A percentile compares a stretch with the other conserved stretches of the same genome.
phyloP scores from a whole-genome alignment of 92 coral and sea anemone genomes.

The Scolanthus callimorphus region DNA sequence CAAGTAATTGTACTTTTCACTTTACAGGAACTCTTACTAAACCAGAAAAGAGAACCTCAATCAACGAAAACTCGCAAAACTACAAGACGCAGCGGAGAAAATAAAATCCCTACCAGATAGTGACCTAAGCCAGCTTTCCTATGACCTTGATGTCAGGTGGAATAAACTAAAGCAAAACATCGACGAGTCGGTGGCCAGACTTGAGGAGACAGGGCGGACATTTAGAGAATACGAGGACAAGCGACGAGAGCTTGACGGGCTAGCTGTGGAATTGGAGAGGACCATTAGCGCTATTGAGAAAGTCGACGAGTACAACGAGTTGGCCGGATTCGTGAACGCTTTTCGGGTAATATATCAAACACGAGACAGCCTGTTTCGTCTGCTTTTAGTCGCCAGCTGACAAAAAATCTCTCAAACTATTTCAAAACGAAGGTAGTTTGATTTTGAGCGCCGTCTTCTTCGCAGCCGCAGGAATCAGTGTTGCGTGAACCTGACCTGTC shows the following conservation, averaged over 20 bases:
- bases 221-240: slow-evolving; percentile 52
- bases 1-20: too few species aligned
- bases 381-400: too few species aligned
- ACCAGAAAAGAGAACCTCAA: slow-evolving; percentile 24
- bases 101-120: slow-evolving; percentile 15
- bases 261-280: slow-evolving; percentile 46
- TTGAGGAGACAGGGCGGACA: slow-evolving; percentile 58
- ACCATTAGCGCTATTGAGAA: slow-evolving; percentile 36
- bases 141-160: slow-evolving; percentile 45
- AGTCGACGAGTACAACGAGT: slow-evolving; percentile 53
- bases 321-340: slow-evolving; percentile 42
- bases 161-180: slow-evolving; percentile 33
- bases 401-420: too few species aligned
- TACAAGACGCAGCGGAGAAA: slow-evolving; percentile 43
- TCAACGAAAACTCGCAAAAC: slow-evolving; percentile 36
- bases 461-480: too few species aligned
- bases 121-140: slow-evolving; percentile 14
- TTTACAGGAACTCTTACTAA: slow-evolving; percentile 26
- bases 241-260: slow-evolving; percentile 21
- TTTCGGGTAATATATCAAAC: too few species aligned
- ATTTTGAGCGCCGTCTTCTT: too few species aligned
- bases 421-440: too few species aligned
- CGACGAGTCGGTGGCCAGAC: slow-evolving; percentile 32
- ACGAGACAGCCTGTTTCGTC: too few species aligned
- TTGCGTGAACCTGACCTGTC: too few species aligned